Evolutionary conservation across 2,797 vertebrate species (phyloP), one percentile per base, ranked within the genome.

Genomic region (Sebastes miniatus): DNA sequence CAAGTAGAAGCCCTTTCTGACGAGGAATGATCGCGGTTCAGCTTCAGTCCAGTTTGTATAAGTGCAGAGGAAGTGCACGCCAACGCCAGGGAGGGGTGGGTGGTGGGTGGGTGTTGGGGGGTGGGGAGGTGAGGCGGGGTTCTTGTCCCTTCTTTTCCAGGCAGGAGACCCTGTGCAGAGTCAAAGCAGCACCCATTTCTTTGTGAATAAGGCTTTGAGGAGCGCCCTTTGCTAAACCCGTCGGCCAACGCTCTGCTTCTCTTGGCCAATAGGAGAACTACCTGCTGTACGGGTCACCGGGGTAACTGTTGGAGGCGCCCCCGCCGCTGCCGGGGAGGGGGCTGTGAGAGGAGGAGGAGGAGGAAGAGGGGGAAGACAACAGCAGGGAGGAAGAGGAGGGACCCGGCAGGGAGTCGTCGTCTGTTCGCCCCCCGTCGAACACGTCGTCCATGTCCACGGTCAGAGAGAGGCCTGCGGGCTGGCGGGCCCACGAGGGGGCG

Each of bases 231-330:
- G 68, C 63, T 16, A 18, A 54, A 9, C 54, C 62, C 22, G 11
- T 32, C 8, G 11, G 50, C 59, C 62, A 25, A 25, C 25, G 10
- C 79, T 72, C 74, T 5, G 62, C 61, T 64, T 71, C 69, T 79
- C 72, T 69, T 1, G n/a, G 72, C 74, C 86, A 47, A 62, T 8
- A 27, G 80, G 73, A 43, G 16, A 18, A 91, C 93, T 96, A 96
- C 95, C 96, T 95, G 88, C 95, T 94, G 77, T 96, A 95, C 1
- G 94, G 94, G 88, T 95, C 92, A 2, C 92, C 94, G 0, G 84
- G 87, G 84, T 93, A 95, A 88, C 87, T 79, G 71, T 77, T 84
- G 59, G 89, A 22, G 24, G n/a, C 9, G 0, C 47, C 68, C 2
- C 86, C 81, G 9, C 83, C 81, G 3, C 87, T 61, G 7, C 77